A percentile compares a stretch with the other conserved stretches of the same genome.
phyloP scores from a whole-genome alignment of 2,113 vertebrate species.

The Ciconia stormi region DNA sequence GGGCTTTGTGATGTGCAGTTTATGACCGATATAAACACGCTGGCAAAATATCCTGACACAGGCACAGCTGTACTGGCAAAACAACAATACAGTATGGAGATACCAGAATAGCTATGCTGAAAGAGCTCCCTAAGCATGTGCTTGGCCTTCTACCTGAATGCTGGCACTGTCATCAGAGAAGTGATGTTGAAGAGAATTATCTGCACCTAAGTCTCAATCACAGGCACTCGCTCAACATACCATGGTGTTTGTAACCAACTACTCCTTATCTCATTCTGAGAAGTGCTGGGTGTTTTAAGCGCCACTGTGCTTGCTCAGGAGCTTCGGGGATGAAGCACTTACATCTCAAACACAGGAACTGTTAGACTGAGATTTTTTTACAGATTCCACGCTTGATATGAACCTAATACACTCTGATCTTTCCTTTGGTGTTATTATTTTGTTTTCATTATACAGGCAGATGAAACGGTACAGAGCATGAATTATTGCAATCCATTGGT shows the following conservation, averaged over 20 bases:
- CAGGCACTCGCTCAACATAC: background rate
- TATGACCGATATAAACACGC: background rate
- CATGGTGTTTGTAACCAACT: background rate
- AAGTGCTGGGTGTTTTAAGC: background rate
- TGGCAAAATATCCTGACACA: background rate
- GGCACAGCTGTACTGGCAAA: background rate
- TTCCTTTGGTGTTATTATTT: background rate
- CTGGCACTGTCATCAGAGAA: background rate
- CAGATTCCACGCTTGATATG: background rate
- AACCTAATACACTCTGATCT: background rate
- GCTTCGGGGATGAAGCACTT: background rate
- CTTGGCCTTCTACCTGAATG: background rate
- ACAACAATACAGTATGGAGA: background rate
- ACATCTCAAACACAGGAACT: background rate
- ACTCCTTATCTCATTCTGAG: background rate
- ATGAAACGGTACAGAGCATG: background rate
- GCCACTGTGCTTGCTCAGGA: background rate
- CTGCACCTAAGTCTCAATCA: background rate
- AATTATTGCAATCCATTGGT: background rate
- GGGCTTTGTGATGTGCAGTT: background rate
- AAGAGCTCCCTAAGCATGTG: background rate
- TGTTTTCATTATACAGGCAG: background rate
- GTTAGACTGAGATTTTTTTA: background rate
- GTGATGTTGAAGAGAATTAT: background rate
- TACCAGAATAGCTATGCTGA: rapidly evolving